Base-by-base conservation (phyloP, 2,888 invertebrate species). In the Pristionchus arcanus region DNA sequence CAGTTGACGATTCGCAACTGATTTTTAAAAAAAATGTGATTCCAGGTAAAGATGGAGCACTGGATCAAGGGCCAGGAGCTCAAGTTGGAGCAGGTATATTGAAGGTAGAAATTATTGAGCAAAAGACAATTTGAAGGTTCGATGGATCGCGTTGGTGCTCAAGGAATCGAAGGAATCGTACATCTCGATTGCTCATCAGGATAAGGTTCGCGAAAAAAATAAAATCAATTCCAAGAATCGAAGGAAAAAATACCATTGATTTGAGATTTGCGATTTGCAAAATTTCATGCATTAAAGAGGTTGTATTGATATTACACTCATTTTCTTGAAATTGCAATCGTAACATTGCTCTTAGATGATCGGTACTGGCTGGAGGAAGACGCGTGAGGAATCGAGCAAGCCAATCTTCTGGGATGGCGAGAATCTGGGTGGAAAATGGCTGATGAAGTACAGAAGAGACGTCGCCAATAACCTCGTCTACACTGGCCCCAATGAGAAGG, bases 341-440 rank as follows among this genome's bases (percentile, higher is more conserved):
- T 49, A 59, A 25, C 19, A 28, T 15, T 84, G 21, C 19, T 91
- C 90, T 87, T 74, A 94, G 94, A 87, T 81, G 21, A 91, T 93
- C 68, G 94, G 94, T 49, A 94, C 94, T 16, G 94, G 94, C 16
- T 94, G 94, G 94, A 92, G 94, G 37, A 94, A 94, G 90, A 94
- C 93, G 28, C 94, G 94, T 55, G 92, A 94, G 90, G 94, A 94
- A 87, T 84, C 94, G 42, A 91, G 89, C 81, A 92, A 93, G 71
- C 92, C 94, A 25, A 90, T 93, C 25, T 91, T 92, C 90, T 94
- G 94, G 94, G 94, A 94, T 89, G 94, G 94, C 21, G 90, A 93
- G 85, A 94, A 94, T 85, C 71, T 83, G 34, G 94, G 94, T 63
- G 94, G 94, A 31, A 93, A 93, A 87, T 90, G 91, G 42, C 90